Evolutionary conservation across 2,888 invertebrate genomes (phyloP).

Genomic region (Mythimna lalbum): DNA sequence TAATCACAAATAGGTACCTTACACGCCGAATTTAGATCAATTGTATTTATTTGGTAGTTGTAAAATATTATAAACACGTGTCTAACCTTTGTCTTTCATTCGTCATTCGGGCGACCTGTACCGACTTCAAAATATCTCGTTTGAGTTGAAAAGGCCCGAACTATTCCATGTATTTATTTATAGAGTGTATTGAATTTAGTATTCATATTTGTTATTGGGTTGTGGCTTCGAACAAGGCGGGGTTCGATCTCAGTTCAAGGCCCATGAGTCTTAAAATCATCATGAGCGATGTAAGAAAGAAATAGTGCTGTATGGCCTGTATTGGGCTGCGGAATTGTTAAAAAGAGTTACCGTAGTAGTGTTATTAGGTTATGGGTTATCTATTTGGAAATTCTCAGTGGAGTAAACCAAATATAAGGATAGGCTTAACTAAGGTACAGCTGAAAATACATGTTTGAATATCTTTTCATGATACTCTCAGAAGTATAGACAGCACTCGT

Average conservation of each 20-base stretch:
- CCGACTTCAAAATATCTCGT: constrained; percentile 9
- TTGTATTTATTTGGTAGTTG: constrained; percentile 18
- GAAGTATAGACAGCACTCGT: not conserved
- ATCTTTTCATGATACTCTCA: not conserved
- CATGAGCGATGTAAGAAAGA: too few species aligned
- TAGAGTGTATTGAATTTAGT: constrained; percentile 5
- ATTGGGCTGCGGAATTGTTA: too few species aligned
- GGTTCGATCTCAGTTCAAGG: not conserved
- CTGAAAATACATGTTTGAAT: not conserved
- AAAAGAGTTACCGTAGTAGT: too few species aligned
- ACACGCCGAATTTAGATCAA: constrained; percentile 11
- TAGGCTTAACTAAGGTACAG: not conserved
- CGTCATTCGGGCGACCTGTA: constrained; percentile 1
- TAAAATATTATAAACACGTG: constrained; percentile 37
- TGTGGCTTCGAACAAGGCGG: not conserved
- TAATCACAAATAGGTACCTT: constrained; percentile 52
- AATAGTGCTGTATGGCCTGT: too few species aligned
- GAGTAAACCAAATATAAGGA: not conserved
- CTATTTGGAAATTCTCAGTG: not conserved
- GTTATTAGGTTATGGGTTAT: not conserved
- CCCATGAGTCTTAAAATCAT: too few species aligned
- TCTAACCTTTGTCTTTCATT: constrained; percentile 39
- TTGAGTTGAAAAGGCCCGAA: constrained; percentile 4
- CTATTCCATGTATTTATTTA: constrained; percentile 5
- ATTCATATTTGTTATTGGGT: constrained; percentile 10